A percentile compares a stretch with the other conserved stretches of the same genome.
phyloP scores from a whole-genome alignment of 1,140 invertebrate genomes.

The Aleiodes sp. region DNA sequence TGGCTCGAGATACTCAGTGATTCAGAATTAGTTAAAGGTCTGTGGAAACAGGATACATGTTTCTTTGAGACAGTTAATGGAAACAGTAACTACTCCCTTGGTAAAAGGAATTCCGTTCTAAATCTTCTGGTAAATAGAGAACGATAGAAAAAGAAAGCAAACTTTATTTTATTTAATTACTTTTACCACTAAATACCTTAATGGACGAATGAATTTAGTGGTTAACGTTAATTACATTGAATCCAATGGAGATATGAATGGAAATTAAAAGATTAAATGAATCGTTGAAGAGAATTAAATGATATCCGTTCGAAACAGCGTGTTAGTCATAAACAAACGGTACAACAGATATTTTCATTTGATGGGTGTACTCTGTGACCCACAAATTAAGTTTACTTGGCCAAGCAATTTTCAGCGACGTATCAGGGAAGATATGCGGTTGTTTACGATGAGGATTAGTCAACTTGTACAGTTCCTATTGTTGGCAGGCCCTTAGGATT shows the following conservation, averaged over 20 bases:
- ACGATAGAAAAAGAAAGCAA: not conserved
- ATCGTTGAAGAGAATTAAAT: no score
- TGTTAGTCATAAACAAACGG: no score
- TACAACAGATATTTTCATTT: no score
- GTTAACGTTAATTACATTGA: not conserved
- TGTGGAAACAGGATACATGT: not conserved
- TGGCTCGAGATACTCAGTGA: conserved; percentile 6
- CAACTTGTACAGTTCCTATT: not conserved
- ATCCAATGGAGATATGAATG: not conserved
- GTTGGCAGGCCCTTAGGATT: not conserved
- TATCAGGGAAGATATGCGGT: not conserved
- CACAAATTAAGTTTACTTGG: not conserved
- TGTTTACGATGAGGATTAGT: not conserved
- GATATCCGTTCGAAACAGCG: no score
- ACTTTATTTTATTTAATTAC: conserved; percentile 13
- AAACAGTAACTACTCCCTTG: not conserved
- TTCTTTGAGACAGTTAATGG: conserved; percentile 12
- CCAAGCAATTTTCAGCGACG: not conserved
- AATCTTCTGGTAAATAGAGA: not conserved
- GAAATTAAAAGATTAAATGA: no score
- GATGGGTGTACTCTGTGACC: no score
- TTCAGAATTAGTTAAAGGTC: not conserved
- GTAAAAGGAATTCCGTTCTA: conserved; percentile 7
- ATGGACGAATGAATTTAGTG: not conserved
- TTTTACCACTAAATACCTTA: conserved; percentile 2